These are phyloP conservation scores for Athalia circularis DNA, from an alignment of 2,888 invertebrate species.

Conservation along the genomic window DNA sequence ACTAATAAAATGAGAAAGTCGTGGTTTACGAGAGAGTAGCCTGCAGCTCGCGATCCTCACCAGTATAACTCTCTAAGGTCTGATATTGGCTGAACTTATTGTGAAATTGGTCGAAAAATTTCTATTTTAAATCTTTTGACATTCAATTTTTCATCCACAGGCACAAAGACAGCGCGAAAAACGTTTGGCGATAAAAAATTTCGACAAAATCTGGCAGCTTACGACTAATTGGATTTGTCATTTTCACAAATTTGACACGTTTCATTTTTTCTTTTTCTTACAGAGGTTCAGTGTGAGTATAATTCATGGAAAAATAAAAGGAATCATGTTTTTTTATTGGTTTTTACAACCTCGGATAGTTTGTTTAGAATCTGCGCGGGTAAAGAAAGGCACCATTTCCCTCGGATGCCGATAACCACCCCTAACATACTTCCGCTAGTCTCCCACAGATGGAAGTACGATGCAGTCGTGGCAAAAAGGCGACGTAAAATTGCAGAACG, in stretches of 20 bases:
- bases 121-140: neutral
- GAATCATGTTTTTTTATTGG: too few relatives aligned
- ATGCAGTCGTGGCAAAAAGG: constrained; percentile 37
- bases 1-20: constrained; percentile 23
- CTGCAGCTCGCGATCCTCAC: neutral
- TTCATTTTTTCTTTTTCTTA: neutral
- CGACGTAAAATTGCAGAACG: constrained; percentile 32
- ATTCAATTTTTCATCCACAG: too few relatives aligned
- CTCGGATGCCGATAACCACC: neutral
- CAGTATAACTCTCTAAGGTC: neutral
- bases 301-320: neutral
- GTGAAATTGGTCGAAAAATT: neutral
- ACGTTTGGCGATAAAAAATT: neutral
- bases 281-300: neutral
- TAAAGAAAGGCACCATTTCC: neutral
- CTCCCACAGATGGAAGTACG: constrained; percentile 33
- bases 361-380: neutral
- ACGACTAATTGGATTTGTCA: too few relatives aligned
- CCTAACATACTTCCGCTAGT: neutral
- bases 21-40: constrained; percentile 4
- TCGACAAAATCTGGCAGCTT: neutral
- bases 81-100: neutral
- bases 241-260: too few relatives aligned
- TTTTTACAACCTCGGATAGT: too few relatives aligned
- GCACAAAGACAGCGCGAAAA: neutral